Evolutionary conservation across 1,140 invertebrate species (phyloP).

Genomic region (Vanessa tameamea): DNA sequence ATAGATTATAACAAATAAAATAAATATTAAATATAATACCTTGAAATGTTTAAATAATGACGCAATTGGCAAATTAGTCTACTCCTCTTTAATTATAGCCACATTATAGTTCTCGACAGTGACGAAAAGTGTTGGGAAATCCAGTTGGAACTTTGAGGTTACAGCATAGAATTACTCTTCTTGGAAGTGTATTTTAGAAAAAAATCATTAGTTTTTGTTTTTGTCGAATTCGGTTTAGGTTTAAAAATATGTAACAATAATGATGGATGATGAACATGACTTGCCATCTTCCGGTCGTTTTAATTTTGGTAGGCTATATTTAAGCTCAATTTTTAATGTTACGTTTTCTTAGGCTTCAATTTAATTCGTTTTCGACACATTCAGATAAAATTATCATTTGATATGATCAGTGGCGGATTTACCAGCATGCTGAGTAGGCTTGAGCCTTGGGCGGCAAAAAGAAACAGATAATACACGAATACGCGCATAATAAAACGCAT

Average conservation of each 20-base stretch:
- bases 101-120: background rate
- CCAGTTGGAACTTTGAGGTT: background rate
- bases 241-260: background rate
- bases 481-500: too few species aligned
- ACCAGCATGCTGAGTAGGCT: too few species aligned
- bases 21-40: background rate
- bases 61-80: background rate
- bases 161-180: background rate
- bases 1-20: background rate
- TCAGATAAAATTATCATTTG: too few species aligned
- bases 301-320: too few species aligned
- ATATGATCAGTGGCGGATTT: too few species aligned
- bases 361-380: too few species aligned
- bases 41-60: background rate
- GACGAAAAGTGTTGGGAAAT: constrained; percentile 9
- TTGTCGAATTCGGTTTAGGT: background rate
- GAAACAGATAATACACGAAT: too few species aligned
- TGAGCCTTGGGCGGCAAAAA: too few species aligned
- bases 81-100: background rate
- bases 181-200: background rate
- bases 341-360: too few species aligned
- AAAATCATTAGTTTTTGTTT: background rate
- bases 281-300: background rate
- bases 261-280: background rate
- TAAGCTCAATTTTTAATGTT: too few species aligned